Evolutionary conservation across 2,888 invertebrate species (phyloP).

Genomic region (Chaetoderma sp.): DNA sequence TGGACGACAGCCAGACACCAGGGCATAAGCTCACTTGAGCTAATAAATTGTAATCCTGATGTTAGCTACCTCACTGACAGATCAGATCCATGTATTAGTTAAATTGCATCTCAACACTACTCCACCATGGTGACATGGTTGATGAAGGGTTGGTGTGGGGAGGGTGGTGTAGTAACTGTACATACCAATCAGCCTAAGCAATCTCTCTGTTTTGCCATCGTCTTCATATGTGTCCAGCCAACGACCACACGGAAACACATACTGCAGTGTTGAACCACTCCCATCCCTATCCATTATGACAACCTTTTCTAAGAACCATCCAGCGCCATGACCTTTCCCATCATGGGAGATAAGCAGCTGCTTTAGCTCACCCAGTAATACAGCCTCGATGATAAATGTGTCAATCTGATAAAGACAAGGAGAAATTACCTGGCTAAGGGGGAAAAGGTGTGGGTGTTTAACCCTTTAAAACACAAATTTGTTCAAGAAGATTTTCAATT

Average conservation of each 20-base stretch:
- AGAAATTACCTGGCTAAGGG: no score
- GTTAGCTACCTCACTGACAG: no score
- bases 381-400: slow-evolving; percentile 54
- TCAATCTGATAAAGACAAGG: slow-evolving; percentile 42
- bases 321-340: slow-evolving; percentile 60
- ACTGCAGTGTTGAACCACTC: slow-evolving; percentile 36
- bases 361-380: slow-evolving; percentile 51
- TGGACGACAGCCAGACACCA: no score
- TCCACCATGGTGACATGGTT: no score
- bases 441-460: no score
- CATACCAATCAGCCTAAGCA: slow-evolving; percentile 53
- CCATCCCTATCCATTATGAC: slow-evolving; percentile 45
- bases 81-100: no score
- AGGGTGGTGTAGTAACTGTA: neutral
- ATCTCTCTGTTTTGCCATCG: slow-evolving; percentile 57
- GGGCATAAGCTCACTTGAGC: no score
- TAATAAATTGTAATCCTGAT: no score
- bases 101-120: no score
- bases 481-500: no score
- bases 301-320: slow-evolving; percentile 58
- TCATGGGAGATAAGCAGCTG: slow-evolving; percentile 56
- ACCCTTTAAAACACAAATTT: no score
- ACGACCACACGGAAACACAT: slow-evolving; percentile 58
- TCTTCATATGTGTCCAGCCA: slow-evolving; percentile 64
- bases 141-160: no score